Base-by-base conservation (phyloP, 1,140 invertebrate species). In the Polypedilum vanderplanki region DNA sequence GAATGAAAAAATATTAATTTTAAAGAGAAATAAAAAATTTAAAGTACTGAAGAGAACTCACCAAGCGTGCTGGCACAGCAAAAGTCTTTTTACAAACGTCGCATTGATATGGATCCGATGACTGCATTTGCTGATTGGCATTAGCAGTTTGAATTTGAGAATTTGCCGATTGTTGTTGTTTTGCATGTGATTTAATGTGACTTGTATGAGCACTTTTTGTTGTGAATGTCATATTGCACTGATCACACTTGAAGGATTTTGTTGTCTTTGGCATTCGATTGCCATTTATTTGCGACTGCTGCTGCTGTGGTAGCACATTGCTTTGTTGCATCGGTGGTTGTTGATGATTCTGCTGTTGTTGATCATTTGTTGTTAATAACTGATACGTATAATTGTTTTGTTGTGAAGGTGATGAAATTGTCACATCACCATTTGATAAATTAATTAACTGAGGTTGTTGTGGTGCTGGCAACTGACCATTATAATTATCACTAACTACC, bases 1-100 rank as follows among this genome's bases (percentile, higher is more conserved):
- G 46, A 57, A 57, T 12, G 0, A 57, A 57, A 57, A 57, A 57
- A 33, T 1, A 57, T 4, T 12, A 57, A 12, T 15, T 33, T 1
- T 3, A 33, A 33, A 33, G 24, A 33, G 24, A 33, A 33, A 33
- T n/a, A 33, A 33, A 33, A 33, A 5, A 3, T 5, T 33, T 5
- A 33, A 33, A 57, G 46, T n/a, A n/a, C n/a, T n/a, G n/a, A n/a
- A n/a, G n/a, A n/a, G 4, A 20, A 80, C 80, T 81, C 76, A 93
- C 94, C 74, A 98, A 85, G 70, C 95, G 84, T n/a, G 94, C 94
- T 3, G 93, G 93, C 17, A 96, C 94, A 3, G 93, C 91, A 82
- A 96, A 96, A 0, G 93, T 95, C 81, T 97, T 97, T 75, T 90
- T 88, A 83, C 95, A 98, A 75, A 95, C 91, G 80, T 94, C 92